These are phyloP conservation scores for Crotalus helleri DNA, from an alignment of 2,113 vertebrate genomes.

Conservation along the genomic window DNA sequence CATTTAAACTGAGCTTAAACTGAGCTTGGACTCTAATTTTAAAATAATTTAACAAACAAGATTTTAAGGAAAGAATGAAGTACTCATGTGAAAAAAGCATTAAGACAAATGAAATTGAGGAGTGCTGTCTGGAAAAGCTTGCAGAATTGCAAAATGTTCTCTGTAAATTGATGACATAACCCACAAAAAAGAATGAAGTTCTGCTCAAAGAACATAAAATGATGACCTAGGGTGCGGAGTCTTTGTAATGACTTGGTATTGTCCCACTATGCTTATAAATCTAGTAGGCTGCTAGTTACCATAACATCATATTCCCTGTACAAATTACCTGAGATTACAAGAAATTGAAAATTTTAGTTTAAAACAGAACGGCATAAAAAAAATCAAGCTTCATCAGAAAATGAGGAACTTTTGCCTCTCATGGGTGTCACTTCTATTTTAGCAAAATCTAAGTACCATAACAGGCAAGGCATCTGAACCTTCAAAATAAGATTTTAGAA, in stretches of 20 bases:
- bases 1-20: background rate
- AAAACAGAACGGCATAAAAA: background rate
- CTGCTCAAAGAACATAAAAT: background rate
- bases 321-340: background rate
- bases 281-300: background rate
- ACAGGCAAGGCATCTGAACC: background rate
- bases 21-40: background rate
- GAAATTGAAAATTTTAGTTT: background rate
- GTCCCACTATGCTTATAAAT: background rate
- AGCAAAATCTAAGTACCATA: background rate
- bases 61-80: background rate
- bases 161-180: background rate
- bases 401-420: background rate
- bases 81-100: background rate
- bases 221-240: background rate
- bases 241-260: background rate
- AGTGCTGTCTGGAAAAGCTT: background rate
- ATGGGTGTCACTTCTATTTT: background rate
- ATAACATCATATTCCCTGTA: background rate
- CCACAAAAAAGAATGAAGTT: background rate
- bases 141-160: background rate
- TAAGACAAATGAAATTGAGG: background rate
- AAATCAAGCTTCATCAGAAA: background rate
- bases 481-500: background rate
- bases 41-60: background rate